phyloP scores from a whole-genome alignment of 2,113 vertebrate species.

The Leiothrix lutea region DNA sequence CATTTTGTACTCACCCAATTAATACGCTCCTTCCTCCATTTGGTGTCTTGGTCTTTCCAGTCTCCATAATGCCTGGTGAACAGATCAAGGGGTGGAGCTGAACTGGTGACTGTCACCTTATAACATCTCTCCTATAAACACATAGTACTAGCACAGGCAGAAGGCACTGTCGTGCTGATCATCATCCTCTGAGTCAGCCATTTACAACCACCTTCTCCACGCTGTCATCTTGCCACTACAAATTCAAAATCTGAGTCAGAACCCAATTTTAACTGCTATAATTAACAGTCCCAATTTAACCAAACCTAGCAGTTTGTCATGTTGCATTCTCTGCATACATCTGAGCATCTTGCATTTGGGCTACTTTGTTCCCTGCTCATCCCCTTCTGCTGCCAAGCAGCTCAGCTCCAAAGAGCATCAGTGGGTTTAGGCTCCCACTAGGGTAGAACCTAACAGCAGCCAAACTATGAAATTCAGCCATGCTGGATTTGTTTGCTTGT shows the following conservation, averaged over 20 bases:
- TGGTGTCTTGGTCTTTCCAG: slow-evolving; percentile 42
- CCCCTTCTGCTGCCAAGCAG: neutral
- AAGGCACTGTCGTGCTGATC: slow-evolving; percentile 45
- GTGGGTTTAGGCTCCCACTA: neutral
- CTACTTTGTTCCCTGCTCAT: slow-evolving; percentile 2
- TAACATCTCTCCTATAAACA: slow-evolving; percentile 50
- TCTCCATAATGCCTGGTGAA: slow-evolving; percentile 37
- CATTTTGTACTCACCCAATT: slow-evolving; percentile 49
- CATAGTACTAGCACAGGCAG: slow-evolving; percentile 52
- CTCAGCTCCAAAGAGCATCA: neutral
- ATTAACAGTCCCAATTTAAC: slow-evolving; percentile 68
- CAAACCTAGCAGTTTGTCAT: slow-evolving; percentile 59
- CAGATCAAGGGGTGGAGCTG: slow-evolving; percentile 55
- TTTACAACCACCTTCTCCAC: slow-evolving; percentile 66
- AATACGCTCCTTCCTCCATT: slow-evolving; percentile 19
- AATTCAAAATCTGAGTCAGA: slow-evolving; percentile 65
- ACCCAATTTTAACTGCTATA: slow-evolving; percentile 64
- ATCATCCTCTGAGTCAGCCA: slow-evolving; percentile 59
- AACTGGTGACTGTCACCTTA: slow-evolving; percentile 38
- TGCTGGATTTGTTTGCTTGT: neutral
- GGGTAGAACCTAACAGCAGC: neutral
- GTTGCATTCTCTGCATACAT: slow-evolving; percentile 31
- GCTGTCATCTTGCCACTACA: slow-evolving; percentile 60
- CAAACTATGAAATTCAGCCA: neutral
- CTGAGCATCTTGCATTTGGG: slow-evolving; percentile 12